Base-by-base conservation (phyloP, 2,888 invertebrate genomes). In the Cryptus viduatorius region DNA sequence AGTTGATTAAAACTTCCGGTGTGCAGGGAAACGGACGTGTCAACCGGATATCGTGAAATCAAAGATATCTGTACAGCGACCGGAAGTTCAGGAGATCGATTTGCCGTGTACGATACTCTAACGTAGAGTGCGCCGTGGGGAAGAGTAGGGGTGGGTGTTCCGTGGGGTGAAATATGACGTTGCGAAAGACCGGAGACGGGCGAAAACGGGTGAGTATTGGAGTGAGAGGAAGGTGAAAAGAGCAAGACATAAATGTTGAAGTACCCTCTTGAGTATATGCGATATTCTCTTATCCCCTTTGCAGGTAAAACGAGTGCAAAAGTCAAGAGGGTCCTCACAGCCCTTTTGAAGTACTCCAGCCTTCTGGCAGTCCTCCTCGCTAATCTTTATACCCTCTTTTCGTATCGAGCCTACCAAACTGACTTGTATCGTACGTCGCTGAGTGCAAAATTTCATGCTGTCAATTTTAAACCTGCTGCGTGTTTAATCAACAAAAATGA, bases 251-350 rank as follows among this genome's bases (percentile, higher is more conserved):
- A 75, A 64, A 48, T 37, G 48, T 64, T 64, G 64, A 64, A 64
- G 64, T 64, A 61, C 64, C 14, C 61, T 73, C 48, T 31, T n/a
- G 29, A 12, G 46, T 61, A 46, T 46, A 73, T 73, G 48, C 46
- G 29, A 61, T 61, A 46, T 48, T 56, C 44, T 48, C 29, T 3
- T 42, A 12, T 12, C 61, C 75, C 61, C 79, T 79, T 59, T 48
- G 44, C 48, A 79, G 64, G 79, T 46, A 16, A 79, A 19, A 64
- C 24, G 48, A 72, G 71, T 64, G 56, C 56, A 48, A 79, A 48
- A 50, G 29, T 29, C 46, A 44, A 64, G 61, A 78, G 50, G 61
- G 61, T 79, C 64, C 71, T 69, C 31, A 46, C 16, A 24, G 56
- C 29, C 24, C 56, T 71, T 72, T 19, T n/a, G 42, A 29, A 64